A percentile compares a stretch with the other conserved stretches of the same genome.
Evolutionary conservation across 2,113 vertebrate genomes (phyloP).

Genomic region (Onychostoma macrolepis): DNA sequence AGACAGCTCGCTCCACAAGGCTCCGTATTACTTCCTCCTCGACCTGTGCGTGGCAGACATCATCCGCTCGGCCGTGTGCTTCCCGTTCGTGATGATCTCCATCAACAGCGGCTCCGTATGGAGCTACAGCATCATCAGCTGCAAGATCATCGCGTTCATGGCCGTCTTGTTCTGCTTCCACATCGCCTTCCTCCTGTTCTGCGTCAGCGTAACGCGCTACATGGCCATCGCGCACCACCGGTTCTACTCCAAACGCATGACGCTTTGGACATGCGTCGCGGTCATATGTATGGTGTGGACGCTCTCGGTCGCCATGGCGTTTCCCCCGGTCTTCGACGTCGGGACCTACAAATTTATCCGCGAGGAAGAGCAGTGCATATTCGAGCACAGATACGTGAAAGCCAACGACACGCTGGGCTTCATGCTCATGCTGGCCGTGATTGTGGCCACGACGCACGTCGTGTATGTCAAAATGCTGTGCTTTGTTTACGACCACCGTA

Average conservation of each 20-base stretch:
- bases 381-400: constrained; percentile 93
- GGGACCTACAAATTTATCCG: constrained; percentile 90
- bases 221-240: constrained; percentile 97
- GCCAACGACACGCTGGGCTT: constrained; percentile 94
- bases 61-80: constrained; percentile 89
- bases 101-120: constrained; percentile 84
- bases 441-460: constrained; percentile 89
- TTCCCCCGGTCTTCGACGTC: constrained; percentile 92
- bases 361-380: constrained; percentile 93
- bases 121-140: constrained; percentile 85
- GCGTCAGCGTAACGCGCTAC: constrained; percentile 93
- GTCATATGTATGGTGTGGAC: constrained; percentile 95
- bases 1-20: constrained; percentile 88
- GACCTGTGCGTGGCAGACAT: constrained; percentile 93
- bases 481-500: constrained; percentile 95
- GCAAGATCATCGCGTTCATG: constrained; percentile 92
- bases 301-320: constrained; percentile 92
- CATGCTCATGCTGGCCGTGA: constrained; percentile 90
- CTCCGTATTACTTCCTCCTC: constrained; percentile 93
- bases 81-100: constrained; percentile 93
- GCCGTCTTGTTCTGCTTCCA: constrained; percentile 96
- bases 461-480: constrained; percentile 94
- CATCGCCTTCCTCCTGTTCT: constrained; percentile 93
- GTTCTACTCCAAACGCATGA: constrained; percentile 95
- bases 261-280: constrained; percentile 89